Percentiles rank a stretch among this genome's conserved stretches.
Conservation (phyloP, 1,140 invertebrate species). For the Drosophila asahinai region DNA sequence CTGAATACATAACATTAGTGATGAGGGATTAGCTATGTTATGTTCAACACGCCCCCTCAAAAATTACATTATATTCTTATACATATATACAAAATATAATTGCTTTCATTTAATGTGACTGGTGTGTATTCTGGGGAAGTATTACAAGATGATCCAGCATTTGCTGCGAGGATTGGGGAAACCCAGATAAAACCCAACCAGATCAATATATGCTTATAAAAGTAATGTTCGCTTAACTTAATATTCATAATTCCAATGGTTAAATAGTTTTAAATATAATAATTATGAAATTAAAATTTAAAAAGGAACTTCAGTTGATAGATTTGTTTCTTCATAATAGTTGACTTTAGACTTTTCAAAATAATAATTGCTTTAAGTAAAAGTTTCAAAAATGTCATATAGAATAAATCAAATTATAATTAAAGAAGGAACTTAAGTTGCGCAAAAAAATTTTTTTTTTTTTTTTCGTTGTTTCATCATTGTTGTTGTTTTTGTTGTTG, state of each 20-base stretch:
- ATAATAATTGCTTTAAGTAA: neutral
- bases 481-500: neutral
- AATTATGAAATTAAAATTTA: too few relatives aligned
- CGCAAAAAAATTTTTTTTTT: neutral
- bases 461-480: neutral
- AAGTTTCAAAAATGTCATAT: neutral
- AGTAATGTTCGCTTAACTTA: too few relatives aligned
- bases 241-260: too few relatives aligned
- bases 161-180: slow-evolving; percentile 1
- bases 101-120: neutral
- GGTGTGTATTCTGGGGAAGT: neutral
- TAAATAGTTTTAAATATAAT: too few relatives aligned
- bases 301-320: too few relatives aligned
- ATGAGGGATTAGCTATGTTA: too few relatives aligned
- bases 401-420: neutral
- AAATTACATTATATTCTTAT: too few relatives aligned
- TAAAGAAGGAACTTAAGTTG: neutral
- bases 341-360: too few relatives aligned
- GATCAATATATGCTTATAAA: neutral
- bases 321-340: too few relatives aligned
- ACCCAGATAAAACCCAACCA: neutral
- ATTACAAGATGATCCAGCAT: slow-evolving; percentile 1
- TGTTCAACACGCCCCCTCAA: too few relatives aligned
- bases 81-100: too few relatives aligned
- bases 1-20: too few relatives aligned